Percentiles rank a stretch among this genome's conserved stretches.
phyloP scores from a whole-genome alignment of 2,797 vertebrate genomes.

The Tachyglossus aculeatus region DNA sequence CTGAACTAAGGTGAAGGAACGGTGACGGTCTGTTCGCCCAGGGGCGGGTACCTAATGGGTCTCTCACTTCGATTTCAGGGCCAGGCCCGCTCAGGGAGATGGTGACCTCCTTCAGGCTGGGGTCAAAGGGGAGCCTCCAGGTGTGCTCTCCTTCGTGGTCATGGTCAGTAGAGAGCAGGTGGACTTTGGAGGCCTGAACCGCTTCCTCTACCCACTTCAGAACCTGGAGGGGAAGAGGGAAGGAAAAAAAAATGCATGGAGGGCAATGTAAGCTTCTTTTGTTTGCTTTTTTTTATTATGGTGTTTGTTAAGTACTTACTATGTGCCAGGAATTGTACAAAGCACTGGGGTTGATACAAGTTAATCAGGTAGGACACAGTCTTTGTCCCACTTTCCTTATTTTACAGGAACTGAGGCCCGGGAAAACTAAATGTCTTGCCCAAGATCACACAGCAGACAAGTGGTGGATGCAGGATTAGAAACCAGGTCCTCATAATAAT shows the following conservation, averaged over 20 bases:
- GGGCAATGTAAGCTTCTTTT: not conserved
- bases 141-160: constrained; percentile 82
- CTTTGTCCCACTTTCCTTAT: not conserved
- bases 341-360: too few relatives aligned
- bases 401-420: not conserved
- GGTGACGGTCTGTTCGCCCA: rapidly evolving
- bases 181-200: constrained; percentile 90
- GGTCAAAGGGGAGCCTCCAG: constrained; percentile 89
- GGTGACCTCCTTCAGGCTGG: constrained; percentile 92
- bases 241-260: not conserved
- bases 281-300: too few relatives aligned
- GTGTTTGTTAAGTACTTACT: too few relatives aligned
- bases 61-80: constrained; percentile 83
- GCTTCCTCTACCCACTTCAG: constrained; percentile 96
- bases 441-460: too few relatives aligned
- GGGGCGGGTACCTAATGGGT: constrained; percentile 81
- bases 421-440: too few relatives aligned
- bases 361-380: not conserved
- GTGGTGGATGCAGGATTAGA: too few relatives aligned
- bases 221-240: constrained; percentile 73
- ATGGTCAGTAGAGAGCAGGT: constrained; percentile 90
- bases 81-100: constrained; percentile 91
- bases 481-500: too few relatives aligned
- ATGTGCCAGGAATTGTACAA: too few relatives aligned
- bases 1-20: not conserved